Conservation (phyloP, 2,888 invertebrate species). For the Rotaria magnacalcarata region DNA sequence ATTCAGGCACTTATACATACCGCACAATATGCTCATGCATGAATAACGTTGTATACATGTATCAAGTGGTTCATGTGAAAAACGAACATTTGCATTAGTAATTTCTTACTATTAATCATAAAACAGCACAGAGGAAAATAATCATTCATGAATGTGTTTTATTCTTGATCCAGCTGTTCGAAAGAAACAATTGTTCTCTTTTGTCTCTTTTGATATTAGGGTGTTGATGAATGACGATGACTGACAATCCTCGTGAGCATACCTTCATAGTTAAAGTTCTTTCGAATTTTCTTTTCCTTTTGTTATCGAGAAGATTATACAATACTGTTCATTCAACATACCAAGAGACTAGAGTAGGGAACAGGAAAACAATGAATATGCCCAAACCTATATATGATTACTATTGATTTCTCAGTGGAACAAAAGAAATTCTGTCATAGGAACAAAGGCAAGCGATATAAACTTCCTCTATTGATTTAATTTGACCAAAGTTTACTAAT, state of each 20-base stretch:
- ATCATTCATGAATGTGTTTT: neutral
- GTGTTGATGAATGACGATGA: slow-evolving; percentile 1
- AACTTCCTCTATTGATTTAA: too few relatives aligned
- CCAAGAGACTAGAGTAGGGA: neutral
- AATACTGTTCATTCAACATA: neutral
- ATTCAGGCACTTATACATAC: slow-evolving; percentile 1
- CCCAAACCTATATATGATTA: neutral
- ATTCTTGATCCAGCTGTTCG: neutral
- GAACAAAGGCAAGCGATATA: too few relatives aligned
- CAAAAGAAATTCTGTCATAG: neutral
- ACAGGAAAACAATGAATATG: neutral
- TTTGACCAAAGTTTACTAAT: too few relatives aligned
- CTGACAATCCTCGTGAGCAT: neutral
- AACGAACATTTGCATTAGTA: slow-evolving; percentile 29
- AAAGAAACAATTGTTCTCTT: neutral
- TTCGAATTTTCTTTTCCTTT: neutral
- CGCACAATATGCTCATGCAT: neutral
- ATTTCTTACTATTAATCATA: slow-evolving; percentile 17
- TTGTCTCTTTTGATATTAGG: neutral
- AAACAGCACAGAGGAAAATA: neutral
- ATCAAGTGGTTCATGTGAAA: slow-evolving; percentile 20
- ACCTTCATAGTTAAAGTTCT: neutral
- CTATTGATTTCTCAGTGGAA: neutral
- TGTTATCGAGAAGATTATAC: neutral
- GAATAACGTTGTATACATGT: neutral